phyloP scores from a whole-genome alignment of 2,797 vertebrate genomes.

The Phylloscopus collybita region DNA sequence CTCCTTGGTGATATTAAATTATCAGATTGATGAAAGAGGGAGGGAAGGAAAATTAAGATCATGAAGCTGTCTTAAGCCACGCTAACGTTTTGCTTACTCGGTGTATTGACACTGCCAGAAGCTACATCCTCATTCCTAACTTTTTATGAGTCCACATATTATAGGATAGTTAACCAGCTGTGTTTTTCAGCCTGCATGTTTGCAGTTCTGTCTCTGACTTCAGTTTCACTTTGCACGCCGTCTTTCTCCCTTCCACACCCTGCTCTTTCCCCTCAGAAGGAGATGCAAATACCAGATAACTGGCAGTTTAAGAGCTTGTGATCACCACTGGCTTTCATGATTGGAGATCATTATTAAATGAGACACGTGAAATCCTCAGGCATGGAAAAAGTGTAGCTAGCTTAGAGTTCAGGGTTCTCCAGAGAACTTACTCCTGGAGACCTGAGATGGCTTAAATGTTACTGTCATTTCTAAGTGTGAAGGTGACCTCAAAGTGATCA shows the following conservation, averaged over 20 bases:
- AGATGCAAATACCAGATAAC: slow-evolving; percentile 37
- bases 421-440: neutral
- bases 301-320: neutral
- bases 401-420: neutral
- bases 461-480: neutral
- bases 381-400: neutral
- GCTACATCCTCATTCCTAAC: neutral
- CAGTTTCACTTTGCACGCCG: neutral
- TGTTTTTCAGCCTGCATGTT: neutral
- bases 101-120: neutral
- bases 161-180: neutral
- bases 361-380: slow-evolving; percentile 4
- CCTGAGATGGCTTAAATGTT: neutral
- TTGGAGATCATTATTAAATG: neutral
- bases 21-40: neutral
- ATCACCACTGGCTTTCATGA: slow-evolving; percentile 9
- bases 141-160: neutral
- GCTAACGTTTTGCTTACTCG: neutral
- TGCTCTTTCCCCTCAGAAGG: neutral
- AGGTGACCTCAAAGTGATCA: neutral
- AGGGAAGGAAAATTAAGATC: neutral
- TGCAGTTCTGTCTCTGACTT: slow-evolving; percentile 11
- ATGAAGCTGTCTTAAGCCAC: neutral
- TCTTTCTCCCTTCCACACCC: neutral
- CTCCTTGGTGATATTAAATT: neutral